Conservation (phyloP, 2,113 vertebrate species). For the Cyprichromis sp. region DNA sequence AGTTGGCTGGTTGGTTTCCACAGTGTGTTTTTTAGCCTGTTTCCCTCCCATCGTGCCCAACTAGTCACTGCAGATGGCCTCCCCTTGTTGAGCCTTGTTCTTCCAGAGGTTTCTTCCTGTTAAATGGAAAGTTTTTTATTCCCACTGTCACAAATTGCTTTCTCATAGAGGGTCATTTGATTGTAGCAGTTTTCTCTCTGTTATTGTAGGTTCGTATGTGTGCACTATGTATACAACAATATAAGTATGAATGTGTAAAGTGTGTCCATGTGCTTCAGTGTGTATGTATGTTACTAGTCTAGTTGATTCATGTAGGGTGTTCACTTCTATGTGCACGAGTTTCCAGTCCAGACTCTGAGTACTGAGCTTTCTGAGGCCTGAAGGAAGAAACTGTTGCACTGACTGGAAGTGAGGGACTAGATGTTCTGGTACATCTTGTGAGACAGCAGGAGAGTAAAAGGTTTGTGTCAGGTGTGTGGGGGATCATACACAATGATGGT, state of each 20-base stretch:
- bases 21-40: neutral
- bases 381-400: neutral
- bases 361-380: neutral
- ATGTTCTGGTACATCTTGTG: neutral
- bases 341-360: neutral
- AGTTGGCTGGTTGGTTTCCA: neutral
- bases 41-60: fast-evolving
- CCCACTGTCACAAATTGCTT: fast-evolving
- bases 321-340: neutral
- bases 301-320: neutral
- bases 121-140: neutral
- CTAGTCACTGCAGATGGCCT: neutral
- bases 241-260: neutral
- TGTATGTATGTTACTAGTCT: neutral
- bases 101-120: neutral
- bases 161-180: neutral
- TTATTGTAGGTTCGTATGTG: neutral
- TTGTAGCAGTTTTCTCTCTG: neutral
- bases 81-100: neutral
- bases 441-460: neutral
- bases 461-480: neutral
- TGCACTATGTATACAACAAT: neutral
- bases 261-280: neutral
- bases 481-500: neutral
- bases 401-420: neutral